Evolutionary conservation across 2,113 vertebrate species (phyloP).

Genomic region (Sorex araneus): DNA sequence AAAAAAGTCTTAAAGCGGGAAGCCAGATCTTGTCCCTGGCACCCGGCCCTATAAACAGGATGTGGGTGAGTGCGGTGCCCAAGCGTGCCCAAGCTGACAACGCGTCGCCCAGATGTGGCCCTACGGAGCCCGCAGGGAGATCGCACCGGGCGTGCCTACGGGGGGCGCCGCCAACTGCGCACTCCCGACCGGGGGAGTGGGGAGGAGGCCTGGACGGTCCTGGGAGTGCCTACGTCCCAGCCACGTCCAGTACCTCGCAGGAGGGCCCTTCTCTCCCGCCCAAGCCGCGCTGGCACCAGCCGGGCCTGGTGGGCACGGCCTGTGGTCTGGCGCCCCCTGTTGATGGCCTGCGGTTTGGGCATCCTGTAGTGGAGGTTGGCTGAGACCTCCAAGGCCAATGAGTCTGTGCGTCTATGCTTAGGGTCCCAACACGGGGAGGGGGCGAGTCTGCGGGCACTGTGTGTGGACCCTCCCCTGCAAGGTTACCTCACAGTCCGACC

Average conservation of each 20-base stretch:
- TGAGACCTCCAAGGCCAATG: not conserved
- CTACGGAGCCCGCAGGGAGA: too few species aligned
- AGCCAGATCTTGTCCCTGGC: not conserved
- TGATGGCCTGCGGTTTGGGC: not conserved
- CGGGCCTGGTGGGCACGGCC: not conserved
- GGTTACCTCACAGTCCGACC: not conserved
- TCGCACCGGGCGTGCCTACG: too few species aligned
- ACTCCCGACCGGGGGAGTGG: too few species aligned
- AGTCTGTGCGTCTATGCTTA: accelerated
- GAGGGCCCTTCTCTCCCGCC: not conserved
- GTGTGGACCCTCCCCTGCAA: not conserved
- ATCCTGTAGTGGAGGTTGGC: not conserved
- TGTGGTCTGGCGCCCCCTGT: conserved; percentile 65
- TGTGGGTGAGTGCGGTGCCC: not conserved
- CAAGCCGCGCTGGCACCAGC: not conserved
- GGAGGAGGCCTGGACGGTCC: not conserved
- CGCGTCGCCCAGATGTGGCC: accelerated
- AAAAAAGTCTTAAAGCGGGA: not conserved
- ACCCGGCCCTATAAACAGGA: not conserved
- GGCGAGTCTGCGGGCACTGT: too few species aligned
- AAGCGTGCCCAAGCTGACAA: not conserved
- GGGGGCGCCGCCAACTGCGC: too few species aligned
- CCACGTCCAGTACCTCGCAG: not conserved
- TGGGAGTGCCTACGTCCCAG: not conserved
- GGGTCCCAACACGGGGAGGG: not conserved